Evolutionary conservation across 2,113 vertebrate genomes (phyloP).

Genomic region (Psephotus haematonotus): DNA sequence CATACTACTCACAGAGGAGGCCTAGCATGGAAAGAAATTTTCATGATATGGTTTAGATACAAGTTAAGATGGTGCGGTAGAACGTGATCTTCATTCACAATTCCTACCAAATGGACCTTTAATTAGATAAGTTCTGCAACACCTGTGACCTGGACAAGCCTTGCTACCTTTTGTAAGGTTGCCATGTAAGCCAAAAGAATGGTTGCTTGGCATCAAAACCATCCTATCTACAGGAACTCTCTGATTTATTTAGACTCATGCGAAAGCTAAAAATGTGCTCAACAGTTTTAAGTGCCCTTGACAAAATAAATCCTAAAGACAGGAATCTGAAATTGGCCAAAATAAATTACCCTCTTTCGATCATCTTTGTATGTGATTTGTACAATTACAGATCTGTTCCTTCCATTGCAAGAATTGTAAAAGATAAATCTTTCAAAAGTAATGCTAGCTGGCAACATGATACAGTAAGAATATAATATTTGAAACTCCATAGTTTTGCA

Average conservation of each 20-base stretch:
- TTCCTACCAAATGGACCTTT: slow-evolving; percentile 20
- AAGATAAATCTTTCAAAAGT: neutral
- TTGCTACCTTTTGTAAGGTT: neutral
- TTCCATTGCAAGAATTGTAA: neutral
- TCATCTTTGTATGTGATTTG: neutral
- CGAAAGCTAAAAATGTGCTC: neutral
- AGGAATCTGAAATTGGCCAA: neutral
- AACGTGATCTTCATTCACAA: neutral
- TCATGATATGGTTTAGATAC: neutral
- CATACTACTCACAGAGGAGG: neutral
- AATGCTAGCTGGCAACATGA: neutral
- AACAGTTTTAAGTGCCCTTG: neutral
- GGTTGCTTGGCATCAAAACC: neutral
- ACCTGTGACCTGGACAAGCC: slow-evolving; percentile 7
- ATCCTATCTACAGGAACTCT: neutral
- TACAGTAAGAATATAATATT: neutral
- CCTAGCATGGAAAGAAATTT: neutral
- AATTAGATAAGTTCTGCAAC: slow-evolving; percentile 33
- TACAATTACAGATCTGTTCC: neutral
- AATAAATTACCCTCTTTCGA: neutral
- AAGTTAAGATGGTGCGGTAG: neutral
- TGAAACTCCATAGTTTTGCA: neutral
- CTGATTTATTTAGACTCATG: neutral
- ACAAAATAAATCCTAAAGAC: neutral
- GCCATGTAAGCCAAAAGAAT: neutral